phyloP scores from a whole-genome alignment of 35 echinoderm and acorn worm species.

The Amphiura filiformis region DNA sequence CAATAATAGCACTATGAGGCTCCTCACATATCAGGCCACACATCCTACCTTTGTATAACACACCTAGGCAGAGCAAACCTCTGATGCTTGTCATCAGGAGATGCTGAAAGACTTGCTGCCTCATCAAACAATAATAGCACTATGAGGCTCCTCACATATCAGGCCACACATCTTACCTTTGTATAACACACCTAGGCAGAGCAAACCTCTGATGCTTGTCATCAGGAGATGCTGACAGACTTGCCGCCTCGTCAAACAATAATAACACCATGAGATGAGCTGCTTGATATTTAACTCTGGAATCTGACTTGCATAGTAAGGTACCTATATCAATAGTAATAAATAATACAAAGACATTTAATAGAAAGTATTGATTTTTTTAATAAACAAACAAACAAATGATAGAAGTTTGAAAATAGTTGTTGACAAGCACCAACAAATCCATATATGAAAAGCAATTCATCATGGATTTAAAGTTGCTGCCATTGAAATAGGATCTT shows the following conservation, averaged over 20 bases:
- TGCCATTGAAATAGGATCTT: too few species aligned
- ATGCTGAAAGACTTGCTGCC: constrained; percentile 18
- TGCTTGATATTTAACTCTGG: constrained; percentile 43
- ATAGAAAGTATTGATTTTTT: too few species aligned
- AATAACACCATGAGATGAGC: constrained; percentile 59
- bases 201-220: constrained; percentile 27
- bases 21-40: too few species aligned
- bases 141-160: too few species aligned
- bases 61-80: constrained; percentile 54
- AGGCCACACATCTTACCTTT: constrained; percentile 63
- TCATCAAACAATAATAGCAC: constrained; percentile 76
- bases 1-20: constrained; percentile 50
- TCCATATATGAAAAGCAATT: too few species aligned
- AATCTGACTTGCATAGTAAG: constrained; percentile 49
- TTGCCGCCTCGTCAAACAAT: constrained; percentile 70
- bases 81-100: neutral
- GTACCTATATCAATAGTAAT: too few species aligned
- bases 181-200: constrained; percentile 47
- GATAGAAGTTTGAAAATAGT: neutral
- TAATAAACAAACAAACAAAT: neutral
- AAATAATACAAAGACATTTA: too few species aligned
- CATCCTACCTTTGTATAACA: constrained; percentile 52
- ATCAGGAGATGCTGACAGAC: neutral
- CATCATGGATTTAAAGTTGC: too few species aligned
- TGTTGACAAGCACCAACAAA: too few species aligned